These are phyloP conservation scores for Xyliphius kryptos DNA, from an alignment of 2,113 vertebrate species.

Conservation along the genomic window DNA sequence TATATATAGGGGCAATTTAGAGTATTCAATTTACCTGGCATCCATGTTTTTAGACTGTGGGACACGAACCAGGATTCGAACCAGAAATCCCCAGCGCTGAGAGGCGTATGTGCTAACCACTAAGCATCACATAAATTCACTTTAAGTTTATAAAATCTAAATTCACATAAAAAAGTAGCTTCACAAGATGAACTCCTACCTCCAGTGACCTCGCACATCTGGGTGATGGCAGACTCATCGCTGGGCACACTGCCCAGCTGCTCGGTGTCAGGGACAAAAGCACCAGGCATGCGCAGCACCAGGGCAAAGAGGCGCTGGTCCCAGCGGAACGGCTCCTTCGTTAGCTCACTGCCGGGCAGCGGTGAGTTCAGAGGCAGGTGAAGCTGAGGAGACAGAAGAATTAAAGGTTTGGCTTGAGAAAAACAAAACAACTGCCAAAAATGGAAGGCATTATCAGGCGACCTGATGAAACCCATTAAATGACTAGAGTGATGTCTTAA, in stretches of 20 bases:
- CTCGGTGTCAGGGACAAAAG: constrained; percentile 81
- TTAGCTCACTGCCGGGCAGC: constrained; percentile 93
- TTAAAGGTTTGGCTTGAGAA: too few species aligned
- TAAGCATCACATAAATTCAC: too few species aligned
- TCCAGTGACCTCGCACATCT: constrained; percentile 99
- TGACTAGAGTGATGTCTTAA: not conserved
- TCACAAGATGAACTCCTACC: constrained; percentile 57
- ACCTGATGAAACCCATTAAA: too few species aligned
- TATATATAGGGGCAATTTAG: too few species aligned
- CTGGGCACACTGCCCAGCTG: constrained; percentile 92
- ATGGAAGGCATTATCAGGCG: not conserved
- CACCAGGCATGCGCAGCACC: constrained; percentile 88
- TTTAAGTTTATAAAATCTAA: too few species aligned
- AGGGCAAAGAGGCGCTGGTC: constrained; percentile 95
- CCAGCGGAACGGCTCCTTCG: constrained; percentile 98
- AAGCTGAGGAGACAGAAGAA: constrained; percentile 62
- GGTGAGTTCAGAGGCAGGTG: constrained; percentile 88
- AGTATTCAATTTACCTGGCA: too few species aligned
- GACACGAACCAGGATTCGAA: too few species aligned
- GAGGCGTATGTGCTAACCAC: too few species aligned
- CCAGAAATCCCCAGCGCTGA: too few species aligned
- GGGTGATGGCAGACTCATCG: constrained; percentile 93
- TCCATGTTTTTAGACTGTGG: too few species aligned
- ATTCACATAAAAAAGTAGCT: too few species aligned
- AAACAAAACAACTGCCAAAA: not conserved